These are phyloP conservation scores for Apis mellifera DNA, from an alignment of 1,140 invertebrate species.

Conservation along the genomic window DNA sequence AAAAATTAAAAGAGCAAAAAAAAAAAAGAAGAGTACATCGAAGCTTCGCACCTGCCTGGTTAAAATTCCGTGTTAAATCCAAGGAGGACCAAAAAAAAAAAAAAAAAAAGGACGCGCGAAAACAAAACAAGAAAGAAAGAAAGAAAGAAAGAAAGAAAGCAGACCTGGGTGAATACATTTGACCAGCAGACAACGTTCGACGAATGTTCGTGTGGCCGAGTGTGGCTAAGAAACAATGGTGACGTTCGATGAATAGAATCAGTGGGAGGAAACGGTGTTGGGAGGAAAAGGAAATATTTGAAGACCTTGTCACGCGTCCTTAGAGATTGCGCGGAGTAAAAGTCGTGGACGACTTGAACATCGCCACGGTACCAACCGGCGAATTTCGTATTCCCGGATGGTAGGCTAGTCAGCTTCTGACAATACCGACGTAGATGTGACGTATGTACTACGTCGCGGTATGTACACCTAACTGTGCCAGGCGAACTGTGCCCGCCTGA, in stretches of 20 bases:
- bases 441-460: constrained; percentile 58
- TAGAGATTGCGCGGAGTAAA: constrained; percentile 38
- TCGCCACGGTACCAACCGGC: constrained; percentile 63
- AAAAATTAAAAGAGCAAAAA: too few species aligned
- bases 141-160: neutral
- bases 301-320: constrained; percentile 40
- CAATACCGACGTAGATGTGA: constrained; percentile 76
- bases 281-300: constrained; percentile 51
- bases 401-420: constrained; percentile 72
- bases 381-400: constrained; percentile 76
- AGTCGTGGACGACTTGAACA: constrained; percentile 47
- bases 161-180: constrained; percentile 8
- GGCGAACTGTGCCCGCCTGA: constrained; percentile 70
- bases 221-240: constrained; percentile 29
- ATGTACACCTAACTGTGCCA: constrained; percentile 63
- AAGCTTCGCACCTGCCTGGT: neutral
- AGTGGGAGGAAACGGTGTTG: neutral
- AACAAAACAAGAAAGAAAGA: neutral
- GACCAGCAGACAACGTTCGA: constrained; percentile 11
- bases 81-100: neutral
- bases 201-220: neutral
- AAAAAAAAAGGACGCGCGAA: neutral
- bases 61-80: constrained; percentile 26
- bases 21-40: neutral
- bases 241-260: constrained; percentile 34